Conservation (phyloP, 2,797 vertebrate genomes). For the Leuciscus waleckii region DNA sequence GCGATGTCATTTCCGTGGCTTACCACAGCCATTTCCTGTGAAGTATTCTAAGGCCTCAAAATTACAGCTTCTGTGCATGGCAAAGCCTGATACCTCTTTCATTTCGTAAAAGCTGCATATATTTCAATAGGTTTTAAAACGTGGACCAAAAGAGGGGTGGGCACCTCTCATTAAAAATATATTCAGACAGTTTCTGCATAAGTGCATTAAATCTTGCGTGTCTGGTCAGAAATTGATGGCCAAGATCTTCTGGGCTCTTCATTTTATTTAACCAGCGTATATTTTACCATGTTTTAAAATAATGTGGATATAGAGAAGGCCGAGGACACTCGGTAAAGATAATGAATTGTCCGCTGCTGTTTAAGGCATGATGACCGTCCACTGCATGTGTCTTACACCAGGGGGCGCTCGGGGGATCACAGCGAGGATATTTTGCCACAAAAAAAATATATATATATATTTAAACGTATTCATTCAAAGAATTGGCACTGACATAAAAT, state of each 20-base stretch:
- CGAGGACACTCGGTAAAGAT: background rate
- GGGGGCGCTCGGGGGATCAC: background rate
- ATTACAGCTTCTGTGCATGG: conserved; percentile 70
- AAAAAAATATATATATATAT: background rate
- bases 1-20: conserved; percentile 75
- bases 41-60: conserved; percentile 77
- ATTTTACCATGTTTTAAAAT: background rate
- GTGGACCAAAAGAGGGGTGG: background rate
- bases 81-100: conserved; percentile 52
- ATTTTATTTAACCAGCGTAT: background rate
- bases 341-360: background rate
- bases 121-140: conserved; percentile 44
- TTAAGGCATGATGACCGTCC: background rate
- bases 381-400: background rate
- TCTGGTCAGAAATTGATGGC: background rate
- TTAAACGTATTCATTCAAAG: background rate
- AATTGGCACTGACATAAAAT: background rate
- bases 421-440: too few species aligned
- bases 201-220: background rate
- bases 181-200: background rate
- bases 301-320: background rate
- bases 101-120: conserved; percentile 63
- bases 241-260: background rate
- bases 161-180: conserved; percentile 18
- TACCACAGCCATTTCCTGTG: conserved; percentile 80